Conservation (phyloP, 2,888 invertebrate genomes). For the Orchesella flavescens region DNA sequence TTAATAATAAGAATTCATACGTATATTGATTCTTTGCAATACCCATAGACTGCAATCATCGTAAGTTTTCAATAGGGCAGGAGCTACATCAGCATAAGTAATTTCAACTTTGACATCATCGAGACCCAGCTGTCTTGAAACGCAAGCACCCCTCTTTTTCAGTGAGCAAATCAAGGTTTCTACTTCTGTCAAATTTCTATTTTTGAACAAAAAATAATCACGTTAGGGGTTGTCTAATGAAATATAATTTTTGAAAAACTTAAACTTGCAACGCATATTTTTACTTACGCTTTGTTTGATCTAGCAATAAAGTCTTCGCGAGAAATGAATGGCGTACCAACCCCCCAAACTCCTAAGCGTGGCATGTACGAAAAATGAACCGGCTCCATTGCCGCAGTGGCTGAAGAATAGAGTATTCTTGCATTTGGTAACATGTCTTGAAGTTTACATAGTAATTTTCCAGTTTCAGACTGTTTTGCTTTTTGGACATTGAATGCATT, state of each 20-base stretch:
- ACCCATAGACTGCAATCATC: conserved; percentile 82
- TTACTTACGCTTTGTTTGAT: too few relatives aligned
- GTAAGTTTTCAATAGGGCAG: conserved; percentile 90
- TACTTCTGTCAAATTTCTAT: conserved; percentile 84
- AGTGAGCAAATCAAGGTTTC: conserved; percentile 99
- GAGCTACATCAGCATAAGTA: conserved; percentile 90
- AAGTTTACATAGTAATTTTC: conserved; percentile 91
- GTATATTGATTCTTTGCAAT: too few relatives aligned
- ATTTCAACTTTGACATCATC: conserved; percentile 97
- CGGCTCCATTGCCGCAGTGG: conserved; percentile 97
- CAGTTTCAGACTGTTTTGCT: conserved; percentile 95
- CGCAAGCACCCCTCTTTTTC: conserved; percentile 98
- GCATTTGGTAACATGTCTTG: conserved; percentile 95
- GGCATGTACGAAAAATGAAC: conserved; percentile 99
- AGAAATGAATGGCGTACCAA: too few relatives aligned
- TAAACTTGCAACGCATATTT: too few relatives aligned
- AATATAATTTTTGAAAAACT: background rate
- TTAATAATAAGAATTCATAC: too few relatives aligned
- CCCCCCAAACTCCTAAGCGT: conserved; percentile 98
- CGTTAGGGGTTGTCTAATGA: too few relatives aligned
- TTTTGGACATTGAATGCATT: conserved; percentile 96
- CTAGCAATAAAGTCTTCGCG: too few relatives aligned
- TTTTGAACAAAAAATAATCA: background rate
- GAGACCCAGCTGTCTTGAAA: conserved; percentile 97
- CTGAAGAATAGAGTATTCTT: conserved; percentile 94